These are phyloP conservation scores for Ypsolopha sequella DNA, from an alignment of 2,888 invertebrate genomes.

Conservation along the genomic window DNA sequence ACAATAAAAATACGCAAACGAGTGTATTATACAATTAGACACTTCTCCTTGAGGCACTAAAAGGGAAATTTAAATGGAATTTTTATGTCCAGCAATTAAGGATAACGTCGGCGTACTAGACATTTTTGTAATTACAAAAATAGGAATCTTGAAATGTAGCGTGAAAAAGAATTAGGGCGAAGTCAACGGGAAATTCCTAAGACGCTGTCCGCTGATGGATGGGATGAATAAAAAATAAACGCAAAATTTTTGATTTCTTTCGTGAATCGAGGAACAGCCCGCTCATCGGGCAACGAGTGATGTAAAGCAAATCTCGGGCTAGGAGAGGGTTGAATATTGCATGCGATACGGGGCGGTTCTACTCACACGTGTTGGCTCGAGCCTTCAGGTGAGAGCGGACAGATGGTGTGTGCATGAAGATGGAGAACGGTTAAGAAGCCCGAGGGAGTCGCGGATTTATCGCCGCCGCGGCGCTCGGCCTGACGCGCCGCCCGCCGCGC, in stretches of 20 bases:
- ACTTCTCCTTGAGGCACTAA: slow-evolving; percentile 68
- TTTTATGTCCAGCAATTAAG: slow-evolving; percentile 72
- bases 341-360: neutral
- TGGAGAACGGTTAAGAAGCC: slow-evolving; percentile 56
- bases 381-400: slow-evolving; percentile 7
- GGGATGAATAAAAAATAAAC: slow-evolving; percentile 36
- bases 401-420: slow-evolving; percentile 33
- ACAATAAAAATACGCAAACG: slow-evolving; percentile 71
- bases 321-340: neutral
- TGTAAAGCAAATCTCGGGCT: neutral
- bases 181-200: slow-evolving; percentile 53
- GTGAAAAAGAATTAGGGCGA: slow-evolving; percentile 68
- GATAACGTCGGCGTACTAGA: slow-evolving; percentile 69
- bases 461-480: slow-evolving; percentile 38
- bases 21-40: slow-evolving; percentile 72
- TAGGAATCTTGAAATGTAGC: slow-evolving; percentile 71
- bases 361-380: neutral
- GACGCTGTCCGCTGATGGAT: slow-evolving; percentile 44
- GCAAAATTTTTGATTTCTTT: neutral
- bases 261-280: too few species aligned
- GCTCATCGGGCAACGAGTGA: neutral
- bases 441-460: slow-evolving; percentile 65
- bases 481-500: slow-evolving; percentile 22
- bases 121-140: slow-evolving; percentile 72
- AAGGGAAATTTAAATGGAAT: slow-evolving; percentile 73